Base-by-base conservation (phyloP, 1,140 invertebrate species). In the Olivierus martensii region DNA sequence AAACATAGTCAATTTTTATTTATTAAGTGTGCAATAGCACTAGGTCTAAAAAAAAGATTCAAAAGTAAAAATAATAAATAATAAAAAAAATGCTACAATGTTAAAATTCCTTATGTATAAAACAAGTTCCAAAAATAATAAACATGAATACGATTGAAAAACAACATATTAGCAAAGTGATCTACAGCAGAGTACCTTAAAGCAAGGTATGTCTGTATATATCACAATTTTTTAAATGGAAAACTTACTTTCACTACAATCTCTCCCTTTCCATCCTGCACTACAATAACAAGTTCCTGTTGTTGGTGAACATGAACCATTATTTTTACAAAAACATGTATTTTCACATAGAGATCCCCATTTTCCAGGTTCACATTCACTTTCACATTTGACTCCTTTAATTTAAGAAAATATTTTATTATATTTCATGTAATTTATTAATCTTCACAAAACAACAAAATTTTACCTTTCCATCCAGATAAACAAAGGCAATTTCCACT, bases 251-350 rank as follows among this genome's bases (percentile, higher is more conserved):
- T 55, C 37, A 3, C 73, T 70, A 64, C 91, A 95, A 36, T 77
- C 74, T 21, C 75, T 71, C 14, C 87, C 87, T 61, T 78, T 80
- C 84, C 86, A 94, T 4, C 94, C 94, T 4, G 43, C 41, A 19
- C 39, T n/a, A 17, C 89, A 94, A 52, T 75, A 74, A 65, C 89
- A 93, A 57, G 76, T 69, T 2, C 90, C 89, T 18, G 73, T 81
- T 28, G 75, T 72, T n/a, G 80, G 78, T 67, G 85, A 79, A 67
- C 93, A 98, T 11, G 72, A 18, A 14, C 45, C 14, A n/a, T 35
- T 38, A 5, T 49, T 22, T 28, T 12, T 11, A 38, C 52, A 54
- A 6, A 11, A 3, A 35, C 52, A 54, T 3, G 36, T 44, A 7
- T 36, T 34, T n/a, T 36, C 22, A 17, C 52, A 54, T 0, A 3